phyloP scores from a whole-genome alignment of 1,140 invertebrate species.

The Eciton burchellii region DNA sequence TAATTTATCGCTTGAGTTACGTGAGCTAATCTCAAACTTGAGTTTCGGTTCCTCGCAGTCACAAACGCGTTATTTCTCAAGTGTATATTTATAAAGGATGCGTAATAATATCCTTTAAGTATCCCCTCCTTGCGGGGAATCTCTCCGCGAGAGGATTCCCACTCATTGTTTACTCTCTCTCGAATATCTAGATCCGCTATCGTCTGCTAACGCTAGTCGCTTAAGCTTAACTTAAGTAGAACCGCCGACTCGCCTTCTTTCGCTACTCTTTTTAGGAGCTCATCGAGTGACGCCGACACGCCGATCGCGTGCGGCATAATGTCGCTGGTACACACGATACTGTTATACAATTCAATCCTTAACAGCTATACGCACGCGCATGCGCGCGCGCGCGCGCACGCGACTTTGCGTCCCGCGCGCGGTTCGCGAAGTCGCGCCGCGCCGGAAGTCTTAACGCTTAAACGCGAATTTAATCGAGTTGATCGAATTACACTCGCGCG shows the following conservation, averaged over 20 bases:
- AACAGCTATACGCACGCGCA: slow-evolving; percentile 19
- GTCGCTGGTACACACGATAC: slow-evolving; percentile 12
- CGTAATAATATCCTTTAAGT: slow-evolving; percentile 54
- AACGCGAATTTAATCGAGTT: slow-evolving; percentile 31
- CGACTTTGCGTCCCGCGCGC: too few species aligned
- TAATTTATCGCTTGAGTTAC: slow-evolving; percentile 59
- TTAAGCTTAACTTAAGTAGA: slow-evolving; percentile 46
- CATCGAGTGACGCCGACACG: slow-evolving; percentile 15
- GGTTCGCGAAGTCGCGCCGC: slow-evolving; percentile 22
- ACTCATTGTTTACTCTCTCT: slow-evolving; percentile 6
- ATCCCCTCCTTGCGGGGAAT: background rate
- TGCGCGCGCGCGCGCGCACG: background rate
- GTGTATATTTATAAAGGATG: slow-evolving; percentile 61
- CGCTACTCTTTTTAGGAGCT: slow-evolving; percentile 42
- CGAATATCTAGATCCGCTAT: slow-evolving; percentile 39
- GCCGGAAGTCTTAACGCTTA: slow-evolving; percentile 23
- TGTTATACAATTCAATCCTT: slow-evolving; percentile 33
- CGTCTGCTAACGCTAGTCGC: slow-evolving; percentile 24
- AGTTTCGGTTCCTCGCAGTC: slow-evolving; percentile 33
- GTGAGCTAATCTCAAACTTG: slow-evolving; percentile 74
- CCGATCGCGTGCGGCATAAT: slow-evolving; percentile 16
- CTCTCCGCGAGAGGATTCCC: background rate
- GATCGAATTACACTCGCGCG: slow-evolving; percentile 40
- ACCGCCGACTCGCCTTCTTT: slow-evolving; percentile 8
- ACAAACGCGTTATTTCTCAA: slow-evolving; percentile 6